Conservation (phyloP, 1,140 invertebrate species). For the Drosophila serrata region DNA sequence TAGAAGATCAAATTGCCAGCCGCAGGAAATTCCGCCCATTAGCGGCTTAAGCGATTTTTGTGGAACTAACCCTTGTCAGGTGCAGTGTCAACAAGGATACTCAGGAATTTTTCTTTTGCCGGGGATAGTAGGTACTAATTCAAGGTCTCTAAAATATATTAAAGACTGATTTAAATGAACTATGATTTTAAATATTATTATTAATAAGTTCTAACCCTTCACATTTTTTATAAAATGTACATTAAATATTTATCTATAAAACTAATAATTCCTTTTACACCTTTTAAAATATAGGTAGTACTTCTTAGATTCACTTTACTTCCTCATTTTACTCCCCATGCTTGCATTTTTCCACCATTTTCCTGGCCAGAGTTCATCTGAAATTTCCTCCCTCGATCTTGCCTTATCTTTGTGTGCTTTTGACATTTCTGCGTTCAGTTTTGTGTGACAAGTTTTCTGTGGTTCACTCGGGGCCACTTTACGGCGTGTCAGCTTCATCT, state of each 20-base stretch:
- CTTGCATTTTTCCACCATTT: constrained; percentile 6
- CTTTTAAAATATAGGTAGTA: neutral
- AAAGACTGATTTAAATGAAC: too few relatives aligned
- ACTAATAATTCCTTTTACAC: neutral
- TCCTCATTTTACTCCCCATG: neutral
- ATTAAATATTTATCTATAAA: neutral
- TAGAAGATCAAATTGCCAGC: constrained; percentile 57
- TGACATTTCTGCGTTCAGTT: constrained; percentile 76
- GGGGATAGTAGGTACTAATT: too few relatives aligned
- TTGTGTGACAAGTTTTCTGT: constrained; percentile 77
- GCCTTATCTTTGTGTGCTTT: constrained; percentile 60
- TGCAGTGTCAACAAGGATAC: neutral
- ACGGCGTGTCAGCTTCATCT: constrained; percentile 64
- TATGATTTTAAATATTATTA: too few relatives aligned
- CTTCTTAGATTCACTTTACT: neutral
- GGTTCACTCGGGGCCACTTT: constrained; percentile 73
- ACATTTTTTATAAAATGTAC: too few relatives aligned
- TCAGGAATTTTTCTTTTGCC: neutral
- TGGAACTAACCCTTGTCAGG: constrained; percentile 56
- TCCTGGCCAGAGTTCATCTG: constrained; percentile 4
- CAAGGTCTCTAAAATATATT: neutral
- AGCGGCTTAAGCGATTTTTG: constrained; percentile 47
- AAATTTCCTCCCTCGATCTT: constrained; percentile 2
- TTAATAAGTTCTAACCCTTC: too few relatives aligned
- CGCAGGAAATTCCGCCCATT: constrained; percentile 57